Conservation (phyloP, 2,888 invertebrate species). For the Morpho achilles region DNA sequence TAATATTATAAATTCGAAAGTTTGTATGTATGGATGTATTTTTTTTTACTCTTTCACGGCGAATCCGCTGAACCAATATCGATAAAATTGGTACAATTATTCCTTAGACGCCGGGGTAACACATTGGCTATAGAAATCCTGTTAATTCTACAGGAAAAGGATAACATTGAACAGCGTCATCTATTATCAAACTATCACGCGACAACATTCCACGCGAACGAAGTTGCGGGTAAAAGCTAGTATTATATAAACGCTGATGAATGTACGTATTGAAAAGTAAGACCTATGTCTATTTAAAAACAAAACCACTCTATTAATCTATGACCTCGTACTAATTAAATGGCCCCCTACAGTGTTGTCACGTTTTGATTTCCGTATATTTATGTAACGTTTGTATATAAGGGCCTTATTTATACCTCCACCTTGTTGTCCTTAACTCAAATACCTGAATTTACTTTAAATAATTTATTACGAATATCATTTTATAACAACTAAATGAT, state of each 20-base stretch:
- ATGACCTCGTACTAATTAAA: conserved; percentile 25
- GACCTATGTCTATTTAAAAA: background rate
- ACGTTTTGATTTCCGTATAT: conserved; percentile 27
- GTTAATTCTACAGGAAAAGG: no score
- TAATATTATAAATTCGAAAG: no score
- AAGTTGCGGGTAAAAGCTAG: background rate
- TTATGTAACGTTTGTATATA: conserved; percentile 12
- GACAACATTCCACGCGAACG: background rate
- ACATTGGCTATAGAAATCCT: no score
- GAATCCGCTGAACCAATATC: no score
- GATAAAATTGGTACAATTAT: no score
- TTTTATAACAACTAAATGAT: background rate
- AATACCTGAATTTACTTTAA: background rate
- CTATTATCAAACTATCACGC: background rate
- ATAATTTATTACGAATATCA: background rate
- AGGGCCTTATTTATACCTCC: conserved; percentile 6
- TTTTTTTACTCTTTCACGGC: no score
- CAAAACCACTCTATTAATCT: background rate
- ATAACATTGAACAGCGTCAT: no score
- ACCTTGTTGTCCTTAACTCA: conserved; percentile 15
- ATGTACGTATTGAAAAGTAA: no score
- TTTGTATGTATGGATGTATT: no score
- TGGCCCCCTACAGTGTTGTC: conserved; percentile 9
- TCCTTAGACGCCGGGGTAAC: no score
- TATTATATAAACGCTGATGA: background rate